These are phyloP conservation scores for Andricus grossulariae DNA, from an alignment of 1,140 invertebrate species.

Conservation along the genomic window DNA sequence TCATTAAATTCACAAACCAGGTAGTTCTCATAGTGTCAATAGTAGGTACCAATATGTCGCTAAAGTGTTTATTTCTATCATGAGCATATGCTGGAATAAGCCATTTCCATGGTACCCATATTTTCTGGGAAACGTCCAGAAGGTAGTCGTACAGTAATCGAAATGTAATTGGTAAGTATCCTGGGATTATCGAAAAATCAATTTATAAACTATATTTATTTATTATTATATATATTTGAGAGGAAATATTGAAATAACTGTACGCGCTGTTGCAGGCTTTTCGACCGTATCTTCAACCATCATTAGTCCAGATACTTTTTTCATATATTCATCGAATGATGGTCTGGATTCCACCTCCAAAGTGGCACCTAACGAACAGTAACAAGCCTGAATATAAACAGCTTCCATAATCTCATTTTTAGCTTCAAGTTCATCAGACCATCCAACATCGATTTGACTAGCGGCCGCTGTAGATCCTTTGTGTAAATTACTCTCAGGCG, in stretches of 20 bases:
- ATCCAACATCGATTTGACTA: background rate
- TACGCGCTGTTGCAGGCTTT: conserved; percentile 81
- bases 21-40: conserved; percentile 88
- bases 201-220: background rate
- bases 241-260: conserved; percentile 42
- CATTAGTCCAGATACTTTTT: conserved; percentile 84
- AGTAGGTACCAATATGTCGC: conserved; percentile 92
- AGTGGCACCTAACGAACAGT: conserved; percentile 89
- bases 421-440: conserved; percentile 38
- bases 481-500: conserved; percentile 31
- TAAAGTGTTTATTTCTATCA: conserved; percentile 82
- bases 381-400: conserved; percentile 80
- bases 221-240: background rate
- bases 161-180: conserved; percentile 82
- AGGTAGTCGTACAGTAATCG: conserved; percentile 88
- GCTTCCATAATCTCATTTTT: conserved; percentile 66
- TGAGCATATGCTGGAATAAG: conserved; percentile 86
- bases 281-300: conserved; percentile 79
- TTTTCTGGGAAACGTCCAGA: conserved; percentile 81
- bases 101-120: conserved; percentile 92
- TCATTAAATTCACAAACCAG: conserved; percentile 88
- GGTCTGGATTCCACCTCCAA: conserved; percentile 82
- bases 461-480: background rate
- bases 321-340: conserved; percentile 88
- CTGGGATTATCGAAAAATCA: conserved; percentile 62